These are phyloP conservation scores for Trinorchestia longiramus DNA, from an alignment of 1,140 invertebrate species.

Conservation along the genomic window DNA sequence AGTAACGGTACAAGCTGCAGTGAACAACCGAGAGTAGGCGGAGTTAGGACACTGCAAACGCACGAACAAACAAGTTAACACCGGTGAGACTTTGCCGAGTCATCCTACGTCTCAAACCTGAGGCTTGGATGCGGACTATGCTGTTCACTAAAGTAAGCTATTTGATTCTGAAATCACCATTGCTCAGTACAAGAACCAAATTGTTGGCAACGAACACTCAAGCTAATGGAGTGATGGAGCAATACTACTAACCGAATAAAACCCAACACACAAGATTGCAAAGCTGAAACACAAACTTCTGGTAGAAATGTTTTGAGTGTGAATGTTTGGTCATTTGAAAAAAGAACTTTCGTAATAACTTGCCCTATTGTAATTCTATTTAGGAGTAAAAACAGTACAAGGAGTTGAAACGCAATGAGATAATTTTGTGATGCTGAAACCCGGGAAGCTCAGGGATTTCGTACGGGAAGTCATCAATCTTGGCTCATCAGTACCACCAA, in stretches of 20 bases:
- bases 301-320: not conserved
- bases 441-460: not conserved
- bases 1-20: not conserved
- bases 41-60: constrained; percentile 16
- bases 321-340: not conserved
- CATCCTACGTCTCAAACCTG: not conserved
- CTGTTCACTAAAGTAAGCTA: not conserved
- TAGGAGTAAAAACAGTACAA: not conserved
- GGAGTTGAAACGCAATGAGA: not conserved
- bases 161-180: not conserved
- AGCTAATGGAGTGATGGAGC: no score
- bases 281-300: not conserved
- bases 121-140: not conserved
- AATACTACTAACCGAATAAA: not conserved
- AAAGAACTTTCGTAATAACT: not conserved
- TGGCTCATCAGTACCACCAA: not conserved
- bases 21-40: constrained; percentile 21
- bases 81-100: not conserved
- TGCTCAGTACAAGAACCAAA: not conserved
- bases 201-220: not conserved
- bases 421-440: not conserved
- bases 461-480: not conserved
- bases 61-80: constrained; percentile 1
- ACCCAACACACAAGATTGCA: not conserved
- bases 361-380: not conserved